Percentiles rank a stretch among this genome's conserved stretches.
phyloP scores from a whole-genome alignment of 2,113 vertebrate species.

The Apistogramma diplotaenia region DNA sequence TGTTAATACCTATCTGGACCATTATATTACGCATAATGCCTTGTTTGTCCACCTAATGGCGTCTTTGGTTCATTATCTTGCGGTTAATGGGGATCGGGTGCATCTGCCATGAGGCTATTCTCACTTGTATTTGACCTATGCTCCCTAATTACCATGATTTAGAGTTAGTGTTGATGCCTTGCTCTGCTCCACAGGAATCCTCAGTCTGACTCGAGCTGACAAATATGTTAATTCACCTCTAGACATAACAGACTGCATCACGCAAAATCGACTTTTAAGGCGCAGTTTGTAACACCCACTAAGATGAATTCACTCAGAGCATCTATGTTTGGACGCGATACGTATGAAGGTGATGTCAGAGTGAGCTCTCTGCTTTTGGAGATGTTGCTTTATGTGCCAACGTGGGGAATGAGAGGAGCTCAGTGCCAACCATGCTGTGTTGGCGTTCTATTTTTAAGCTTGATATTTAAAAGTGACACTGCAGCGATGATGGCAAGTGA shows the following conservation, averaged over 20 bases:
- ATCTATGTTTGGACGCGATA: background rate
- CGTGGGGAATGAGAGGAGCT: background rate
- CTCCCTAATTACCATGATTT: conserved; percentile 32
- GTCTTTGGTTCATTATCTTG: conserved; percentile 46
- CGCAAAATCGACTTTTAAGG: background rate
- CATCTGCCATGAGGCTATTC: conserved; percentile 9
- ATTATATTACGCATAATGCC: conserved; percentile 27
- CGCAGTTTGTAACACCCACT: background rate
- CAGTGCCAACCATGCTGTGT: background rate
- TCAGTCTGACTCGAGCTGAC: conserved; percentile 1
- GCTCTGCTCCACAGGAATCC: conserved; percentile 9
- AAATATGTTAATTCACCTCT: background rate
- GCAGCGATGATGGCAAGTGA: conserved; percentile 12
- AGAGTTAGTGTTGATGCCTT: background rate
- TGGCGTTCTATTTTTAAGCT: conserved; percentile 34
- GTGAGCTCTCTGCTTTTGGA: background rate
- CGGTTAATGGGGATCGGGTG: conserved; percentile 3
- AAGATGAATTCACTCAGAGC: conserved; percentile 13
- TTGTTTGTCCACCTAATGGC: conserved; percentile 55
- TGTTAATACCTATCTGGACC: conserved; percentile 26
- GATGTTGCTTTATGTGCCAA: background rate
- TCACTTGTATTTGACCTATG: conserved; percentile 31
- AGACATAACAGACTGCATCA: background rate
- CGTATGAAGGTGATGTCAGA: background rate
- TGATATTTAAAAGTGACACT: conserved; percentile 35